Base-by-base conservation (phyloP, 1,140 invertebrate genomes). In the Goniozus legneri region DNA sequence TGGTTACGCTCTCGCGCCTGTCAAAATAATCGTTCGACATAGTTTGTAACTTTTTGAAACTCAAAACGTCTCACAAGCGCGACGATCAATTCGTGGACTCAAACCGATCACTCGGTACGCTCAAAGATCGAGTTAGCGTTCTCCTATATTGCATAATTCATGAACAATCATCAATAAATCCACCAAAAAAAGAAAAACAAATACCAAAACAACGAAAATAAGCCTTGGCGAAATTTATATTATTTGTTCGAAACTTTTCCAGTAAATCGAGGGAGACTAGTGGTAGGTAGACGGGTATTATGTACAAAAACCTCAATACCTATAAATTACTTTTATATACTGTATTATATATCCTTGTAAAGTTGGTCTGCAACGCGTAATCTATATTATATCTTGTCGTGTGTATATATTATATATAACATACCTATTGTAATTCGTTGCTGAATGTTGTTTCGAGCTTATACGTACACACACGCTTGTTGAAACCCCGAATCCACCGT, bases 241-340 rank as follows among this genome's bases (percentile, higher is more conserved):
- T 70, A 52, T 72, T 64, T 72, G 58, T 72, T 72, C 69, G 67
- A 71, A 6, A 72, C 63, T 62, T 73, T 73, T 73, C 71, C 68
- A 73, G 71, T 73, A 73, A 73, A 73, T 73, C 71, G 66, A 73
- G 67, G 71, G 71, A 73, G 57, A 70, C 64, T 70, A 73, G 71
- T 73, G 71, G 71, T 73, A 73, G 71, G 71, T 73, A 72, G 56
- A 69, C 58, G 66, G 68, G 67, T 69, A 68, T 65, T 67, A 62
- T 68, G n/a, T n/a, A n/a, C n/a, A n/a, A n/a, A n/a, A n/a, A n/a
- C n/a, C n/a, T n/a, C n/a, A n/a, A n/a, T n/a, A n/a, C n/a, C n/a
- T n/a, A n/a, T n/a, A n/a, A n/a, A n/a, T n/a, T n/a, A n/a, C n/a
- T n/a, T n/a, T n/a, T 66, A 65, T 55, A 59, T 67, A 69, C 46